Conservation (phyloP, 1,140 invertebrate species). For the Orius insidiosus region DNA sequence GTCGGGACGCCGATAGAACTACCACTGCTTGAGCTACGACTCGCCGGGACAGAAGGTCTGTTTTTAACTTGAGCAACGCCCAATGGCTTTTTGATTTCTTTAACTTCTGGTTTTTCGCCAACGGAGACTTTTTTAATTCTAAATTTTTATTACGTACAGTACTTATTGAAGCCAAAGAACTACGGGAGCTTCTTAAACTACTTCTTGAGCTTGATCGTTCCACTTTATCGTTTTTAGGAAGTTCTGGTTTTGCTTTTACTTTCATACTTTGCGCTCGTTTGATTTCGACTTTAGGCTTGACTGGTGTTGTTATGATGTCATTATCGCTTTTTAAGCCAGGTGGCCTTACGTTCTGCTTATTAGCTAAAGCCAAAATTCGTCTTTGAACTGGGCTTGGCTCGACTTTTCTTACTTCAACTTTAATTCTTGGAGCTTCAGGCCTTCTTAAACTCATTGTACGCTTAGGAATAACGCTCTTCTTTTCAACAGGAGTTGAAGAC, state of each 20-base stretch:
- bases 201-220: conserved; percentile 46
- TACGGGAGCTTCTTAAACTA: conserved; percentile 59
- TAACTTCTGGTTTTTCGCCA: conserved; percentile 23
- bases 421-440: no score
- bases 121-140: conserved; percentile 22
- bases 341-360: conserved; percentile 12
- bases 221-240: conserved; percentile 23
- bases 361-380: conserved; percentile 13
- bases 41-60: conserved; percentile 36
- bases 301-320: conserved; percentile 10
- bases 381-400: conserved; percentile 18
- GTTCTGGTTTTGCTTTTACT: not conserved
- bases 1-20: conserved; percentile 36
- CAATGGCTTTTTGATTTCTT: conserved; percentile 24
- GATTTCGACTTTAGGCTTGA: not conserved
- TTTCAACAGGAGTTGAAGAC: conserved; percentile 20
- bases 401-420: conserved; percentile 18
- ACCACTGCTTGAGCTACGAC: conserved; percentile 50
- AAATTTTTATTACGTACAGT: conserved; percentile 45
- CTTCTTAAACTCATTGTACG: conserved; percentile 25
- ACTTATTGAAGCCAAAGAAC: conserved; percentile 60
- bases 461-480: conserved; percentile 22
- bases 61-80: conserved; percentile 19
- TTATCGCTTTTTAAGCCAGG: conserved; percentile 10
- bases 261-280: conserved; percentile 9